Conservation (phyloP, 1,140 invertebrate species). For the Diachasma alloeum region DNA sequence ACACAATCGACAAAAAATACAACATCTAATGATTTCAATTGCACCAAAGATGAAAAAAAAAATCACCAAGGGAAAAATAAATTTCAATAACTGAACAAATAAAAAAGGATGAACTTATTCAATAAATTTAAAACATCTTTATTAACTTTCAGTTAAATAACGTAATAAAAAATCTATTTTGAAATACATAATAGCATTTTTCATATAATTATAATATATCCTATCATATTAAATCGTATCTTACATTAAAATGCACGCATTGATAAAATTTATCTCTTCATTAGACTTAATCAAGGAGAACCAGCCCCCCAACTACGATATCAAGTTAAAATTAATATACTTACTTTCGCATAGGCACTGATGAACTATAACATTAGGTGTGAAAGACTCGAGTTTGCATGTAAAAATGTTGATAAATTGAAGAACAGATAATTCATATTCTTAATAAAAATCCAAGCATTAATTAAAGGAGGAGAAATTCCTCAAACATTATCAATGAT, state of each 20-base stretch:
- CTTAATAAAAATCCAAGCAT: neutral
- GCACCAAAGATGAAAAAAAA: neutral
- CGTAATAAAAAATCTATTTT: slow-evolving; percentile 15
- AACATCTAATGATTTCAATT: neutral
- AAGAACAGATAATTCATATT: neutral
- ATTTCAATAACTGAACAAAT: neutral
- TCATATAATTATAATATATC: neutral
- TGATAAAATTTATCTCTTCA: neutral
- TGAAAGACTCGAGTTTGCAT: slow-evolving; percentile 4
- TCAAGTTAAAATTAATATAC: neutral
- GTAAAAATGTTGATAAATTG: neutral
- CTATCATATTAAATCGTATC: neutral
- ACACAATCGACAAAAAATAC: slow-evolving; percentile 63
- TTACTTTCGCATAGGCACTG: slow-evolving; percentile 11
- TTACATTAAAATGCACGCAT: slow-evolving; percentile 3
- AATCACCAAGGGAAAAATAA: too few species aligned
- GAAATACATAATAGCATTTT: slow-evolving; percentile 3
- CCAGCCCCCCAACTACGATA: neutral
- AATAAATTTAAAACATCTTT: neutral
- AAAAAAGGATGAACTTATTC: neutral
- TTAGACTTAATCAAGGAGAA: neutral
- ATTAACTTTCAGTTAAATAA: neutral
- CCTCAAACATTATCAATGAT: neutral
- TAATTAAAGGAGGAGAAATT: neutral
- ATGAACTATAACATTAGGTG: slow-evolving; percentile 9